Conservation (phyloP, 2,888 invertebrate genomes). For the Pristionchus arcanus region DNA sequence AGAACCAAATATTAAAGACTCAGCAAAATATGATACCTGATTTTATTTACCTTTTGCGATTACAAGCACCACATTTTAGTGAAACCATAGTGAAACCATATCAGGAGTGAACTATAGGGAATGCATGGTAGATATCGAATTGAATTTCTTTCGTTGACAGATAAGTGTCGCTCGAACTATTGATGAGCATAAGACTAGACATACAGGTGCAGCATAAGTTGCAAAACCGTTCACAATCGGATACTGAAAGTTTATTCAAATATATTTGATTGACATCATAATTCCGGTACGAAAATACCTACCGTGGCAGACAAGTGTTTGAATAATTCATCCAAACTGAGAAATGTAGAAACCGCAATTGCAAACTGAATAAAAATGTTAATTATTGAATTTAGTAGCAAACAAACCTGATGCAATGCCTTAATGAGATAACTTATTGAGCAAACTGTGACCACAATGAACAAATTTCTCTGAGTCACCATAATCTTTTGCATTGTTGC, state of each 20-base stretch:
- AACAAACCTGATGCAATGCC: not conserved
- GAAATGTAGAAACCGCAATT: not conserved
- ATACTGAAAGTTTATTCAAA: constrained; percentile 28
- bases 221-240: not conserved
- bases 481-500: not conserved
- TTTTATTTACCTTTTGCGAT: too few species aligned
- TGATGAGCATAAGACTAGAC: not conserved
- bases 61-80: too few species aligned
- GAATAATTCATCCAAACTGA: too few species aligned
- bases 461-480: not conserved
- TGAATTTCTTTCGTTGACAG: too few species aligned
- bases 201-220: not conserved
- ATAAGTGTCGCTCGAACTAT: not conserved
- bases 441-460: not conserved
- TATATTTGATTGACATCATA: too few species aligned
- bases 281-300: too few species aligned
- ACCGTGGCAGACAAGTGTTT: too few species aligned
- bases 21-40: too few species aligned
- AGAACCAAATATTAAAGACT: too few species aligned
- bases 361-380: not conserved
- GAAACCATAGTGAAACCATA: too few species aligned
- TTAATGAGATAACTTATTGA: not conserved
- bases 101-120: too few species aligned
- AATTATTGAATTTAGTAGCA: not conserved
- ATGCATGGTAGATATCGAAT: too few species aligned